Base-by-base conservation (phyloP, 2,888 invertebrate species). In the Apamea epomidion region DNA sequence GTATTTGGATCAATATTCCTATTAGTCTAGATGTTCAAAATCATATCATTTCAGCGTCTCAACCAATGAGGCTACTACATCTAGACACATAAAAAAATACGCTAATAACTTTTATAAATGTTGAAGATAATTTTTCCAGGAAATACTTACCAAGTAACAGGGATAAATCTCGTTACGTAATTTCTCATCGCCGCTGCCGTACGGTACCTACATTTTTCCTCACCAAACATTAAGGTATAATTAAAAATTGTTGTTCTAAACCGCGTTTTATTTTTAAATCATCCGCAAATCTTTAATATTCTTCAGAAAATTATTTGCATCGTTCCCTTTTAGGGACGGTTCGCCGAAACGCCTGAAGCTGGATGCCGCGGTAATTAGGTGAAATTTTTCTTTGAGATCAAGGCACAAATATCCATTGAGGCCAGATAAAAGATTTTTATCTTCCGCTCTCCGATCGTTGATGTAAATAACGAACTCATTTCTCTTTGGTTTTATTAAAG, bases 381-480 rank as follows among this genome's bases (percentile, higher is more conserved):
- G 92, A 93, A 93, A n/a, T 94, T 94, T 94, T 94, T 92, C 93
- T 94, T 93, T 92, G 91, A 92, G 92, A 93, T 94, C 92, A 91
- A 89, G 91, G 91, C 90, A 92, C 93, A 95, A 96, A 95, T 94
- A 95, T 95, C 94, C 90, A 94, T 96, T 96, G 92, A 95, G 87
- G 89, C 83, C 86, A 92, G 94, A 95, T 96, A 95, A 95, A 95
- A 95, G 93, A 95, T 94, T 93, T 92, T 94, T 94, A 93, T 93
- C 92, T 93, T 88, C 88, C 88, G 88, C 90, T 89, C 89, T 90
- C 91, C 92, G 92, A 94, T 94, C 93, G 94, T 93, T 91, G 92
- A 93, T 93, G 93, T 95, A 95, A 96, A 96, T 95, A 95, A 95
- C 91, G 90, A 93, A 94, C 92, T 92, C 92, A 92, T 93, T 93